These are phyloP conservation scores for Orthosia gracilis DNA, from an alignment of 2,888 invertebrate genomes.

Conservation along the genomic window DNA sequence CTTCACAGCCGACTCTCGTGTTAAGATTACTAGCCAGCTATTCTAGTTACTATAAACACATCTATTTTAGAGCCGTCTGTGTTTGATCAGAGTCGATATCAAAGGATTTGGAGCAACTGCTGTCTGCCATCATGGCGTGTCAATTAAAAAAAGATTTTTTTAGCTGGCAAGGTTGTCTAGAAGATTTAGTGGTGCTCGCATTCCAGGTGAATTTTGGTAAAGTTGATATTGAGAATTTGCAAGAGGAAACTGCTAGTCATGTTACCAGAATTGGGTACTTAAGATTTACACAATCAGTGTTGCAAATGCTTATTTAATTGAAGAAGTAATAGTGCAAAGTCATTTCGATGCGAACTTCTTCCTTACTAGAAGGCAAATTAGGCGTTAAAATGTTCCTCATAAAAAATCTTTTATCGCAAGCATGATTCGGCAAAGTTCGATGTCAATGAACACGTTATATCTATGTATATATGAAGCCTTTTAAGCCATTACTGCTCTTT, in stretches of 20 bases:
- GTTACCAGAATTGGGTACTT: not conserved
- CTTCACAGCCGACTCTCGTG: constrained; percentile 42
- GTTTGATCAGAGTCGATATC: constrained; percentile 71
- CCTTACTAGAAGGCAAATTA: constrained; percentile 12
- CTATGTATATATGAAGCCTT: not conserved
- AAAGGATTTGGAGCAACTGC: constrained; percentile 64
- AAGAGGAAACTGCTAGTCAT: not conserved
- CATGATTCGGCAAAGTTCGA: constrained; percentile 29
- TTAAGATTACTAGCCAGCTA: constrained; percentile 58
- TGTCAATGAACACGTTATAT: not conserved
- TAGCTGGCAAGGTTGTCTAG: constrained; percentile 56
- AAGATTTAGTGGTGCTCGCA: constrained; percentile 43
- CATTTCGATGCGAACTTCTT: constrained; percentile 11
- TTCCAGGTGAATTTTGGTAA: constrained; percentile 19
- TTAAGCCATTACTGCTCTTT: not conserved
- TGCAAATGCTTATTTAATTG: constrained; percentile 26
- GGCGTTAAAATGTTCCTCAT: constrained; percentile 6
- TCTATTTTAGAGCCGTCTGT: constrained; percentile 77
- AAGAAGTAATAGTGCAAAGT: constrained; percentile 12
- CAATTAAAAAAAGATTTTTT: constrained; percentile 64
- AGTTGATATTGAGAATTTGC: constrained; percentile 2
- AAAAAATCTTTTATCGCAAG: constrained; percentile 19
- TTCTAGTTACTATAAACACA: constrained; percentile 69
- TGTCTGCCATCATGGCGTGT: constrained; percentile 51
- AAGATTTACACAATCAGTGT: not conserved